Evolutionary conservation across 2,797 vertebrate genomes (phyloP).

Genomic region (Agapornis canus): DNA sequence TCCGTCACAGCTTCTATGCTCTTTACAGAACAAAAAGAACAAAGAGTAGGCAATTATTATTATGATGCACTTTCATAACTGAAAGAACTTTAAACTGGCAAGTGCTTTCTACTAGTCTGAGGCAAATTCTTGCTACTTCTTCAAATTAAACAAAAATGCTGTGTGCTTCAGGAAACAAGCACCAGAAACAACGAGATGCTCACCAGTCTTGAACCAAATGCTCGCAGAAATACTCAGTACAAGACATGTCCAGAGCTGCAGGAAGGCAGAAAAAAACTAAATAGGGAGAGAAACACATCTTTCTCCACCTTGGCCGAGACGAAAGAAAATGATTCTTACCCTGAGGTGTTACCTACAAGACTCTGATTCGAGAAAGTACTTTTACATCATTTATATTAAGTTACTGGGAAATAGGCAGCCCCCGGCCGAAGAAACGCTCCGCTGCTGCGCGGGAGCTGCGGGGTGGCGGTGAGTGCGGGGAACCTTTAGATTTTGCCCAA

Average conservation of each 20-base stretch:
- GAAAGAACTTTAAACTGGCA: not conserved
- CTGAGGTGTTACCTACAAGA: not conserved
- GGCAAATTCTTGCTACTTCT: not conserved
- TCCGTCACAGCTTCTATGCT: not conserved
- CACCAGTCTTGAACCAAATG: conserved; percentile 14
- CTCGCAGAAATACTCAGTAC: not conserved
- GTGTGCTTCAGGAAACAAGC: not conserved
- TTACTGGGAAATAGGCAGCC: not conserved
- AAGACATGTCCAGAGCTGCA: not conserved
- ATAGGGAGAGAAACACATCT: not conserved
- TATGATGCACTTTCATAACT: not conserved
- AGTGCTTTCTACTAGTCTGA: not conserved
- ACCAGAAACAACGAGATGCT: conserved; percentile 49
- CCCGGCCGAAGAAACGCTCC: not conserved
- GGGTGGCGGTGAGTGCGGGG: rapidly evolving
- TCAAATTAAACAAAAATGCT: conserved; percentile 3
- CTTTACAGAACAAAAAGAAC: not conserved
- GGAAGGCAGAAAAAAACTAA: not conserved
- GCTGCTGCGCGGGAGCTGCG: not conserved
- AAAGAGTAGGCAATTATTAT: not conserved
- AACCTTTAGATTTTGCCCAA: not conserved
- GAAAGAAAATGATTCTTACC: not conserved
- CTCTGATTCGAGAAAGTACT: not conserved
- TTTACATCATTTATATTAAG: not conserved
- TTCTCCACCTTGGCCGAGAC: not conserved